Base-by-base conservation (phyloP, 2,113 vertebrate genomes). In the Saccopteryx bilineata region DNA sequence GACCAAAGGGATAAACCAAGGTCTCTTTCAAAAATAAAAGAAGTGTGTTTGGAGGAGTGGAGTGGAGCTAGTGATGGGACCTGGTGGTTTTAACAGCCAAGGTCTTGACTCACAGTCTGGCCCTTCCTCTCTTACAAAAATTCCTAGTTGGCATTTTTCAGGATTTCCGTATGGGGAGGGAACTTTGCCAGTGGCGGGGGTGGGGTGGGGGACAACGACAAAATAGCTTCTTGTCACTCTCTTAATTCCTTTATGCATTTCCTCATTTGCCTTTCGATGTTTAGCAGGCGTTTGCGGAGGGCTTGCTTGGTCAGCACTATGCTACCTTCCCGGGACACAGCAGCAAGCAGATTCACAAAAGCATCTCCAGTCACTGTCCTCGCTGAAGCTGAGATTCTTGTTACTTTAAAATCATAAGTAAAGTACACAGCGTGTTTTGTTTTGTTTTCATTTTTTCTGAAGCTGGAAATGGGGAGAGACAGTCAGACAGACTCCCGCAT, bases 361-460 rank as follows among this genome's bases (percentile, higher is more conserved):
- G 23, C 33, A 48, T 66, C 33, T 63, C 2, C 0, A 12, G 58
- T 11, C 19, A 21, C 50, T 1, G 12, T 21, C 14, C 3, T 66
- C 60, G 46, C 4, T 1, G 5, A 46, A 52, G 21, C 14, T 9
- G 48, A 63, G 56, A 39, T 24, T 50, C 68, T 3, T 54, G 39
- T 39, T 50, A 69, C 61, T 87, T 91, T 91, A 87, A 86, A 87
- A 81, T 61, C n/a, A 33, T 19, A 58, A 52, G 63, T n/a, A 12
- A 58, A 71, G 39, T 19, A 26, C 4, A 33, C 21, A 58, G 33
- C 13, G 24, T 46, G 56, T 87, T 54, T 58, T 12, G n/a, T n/a
- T n/a, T n/a, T n/a, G n/a, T n/a, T n/a, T n/a, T n/a, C n/a, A n/a
- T n/a, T n/a, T n/a, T n/a, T n/a, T n/a, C n/a, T n/a, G n/a, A n/a